A percentile compares a stretch with the other conserved stretches of the same genome.
phyloP scores from a whole-genome alignment of 1,140 invertebrate species.

The Microplitis demolitor region DNA sequence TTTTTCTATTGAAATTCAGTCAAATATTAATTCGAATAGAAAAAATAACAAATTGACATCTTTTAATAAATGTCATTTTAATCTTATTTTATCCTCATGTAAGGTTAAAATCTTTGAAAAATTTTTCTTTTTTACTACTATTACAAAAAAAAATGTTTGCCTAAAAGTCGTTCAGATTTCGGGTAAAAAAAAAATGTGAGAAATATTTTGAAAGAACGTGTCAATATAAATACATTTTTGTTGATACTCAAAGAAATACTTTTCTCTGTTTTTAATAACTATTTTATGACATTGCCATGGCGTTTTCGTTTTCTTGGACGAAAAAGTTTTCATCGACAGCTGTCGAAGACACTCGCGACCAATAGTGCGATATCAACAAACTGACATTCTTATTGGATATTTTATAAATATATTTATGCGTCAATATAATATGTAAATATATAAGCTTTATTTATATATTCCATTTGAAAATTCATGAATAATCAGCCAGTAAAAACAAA shows the following conservation, averaged over 20 bases:
- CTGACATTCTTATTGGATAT: neutral
- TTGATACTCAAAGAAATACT: neutral
- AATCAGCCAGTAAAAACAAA: too few species aligned
- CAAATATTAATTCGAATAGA: too few species aligned
- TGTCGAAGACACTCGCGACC: constrained; percentile 8
- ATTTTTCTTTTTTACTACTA: too few species aligned
- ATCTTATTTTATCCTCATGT: too few species aligned
- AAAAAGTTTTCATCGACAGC: constrained; percentile 26
- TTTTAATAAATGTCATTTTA: too few species aligned
- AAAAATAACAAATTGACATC: too few species aligned
- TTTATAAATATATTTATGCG: neutral
- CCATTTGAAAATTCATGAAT: too few species aligned
- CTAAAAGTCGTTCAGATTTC: too few species aligned
- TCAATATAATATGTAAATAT: neutral
- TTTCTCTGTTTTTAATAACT: constrained; percentile 1
- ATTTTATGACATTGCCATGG: neutral
- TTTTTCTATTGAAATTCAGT: too few species aligned
- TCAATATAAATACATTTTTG: neutral
- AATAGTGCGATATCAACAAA: neutral
- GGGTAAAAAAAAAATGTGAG: too few species aligned
- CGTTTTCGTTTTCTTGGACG: constrained; percentile 9
- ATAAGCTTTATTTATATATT: neutral
- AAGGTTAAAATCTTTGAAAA: too few species aligned
- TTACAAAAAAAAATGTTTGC: too few species aligned
- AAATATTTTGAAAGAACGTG: neutral